These are phyloP conservation scores for Clistopyga incitator DNA, from an alignment of 2,888 invertebrate genomes.

Conservation along the genomic window DNA sequence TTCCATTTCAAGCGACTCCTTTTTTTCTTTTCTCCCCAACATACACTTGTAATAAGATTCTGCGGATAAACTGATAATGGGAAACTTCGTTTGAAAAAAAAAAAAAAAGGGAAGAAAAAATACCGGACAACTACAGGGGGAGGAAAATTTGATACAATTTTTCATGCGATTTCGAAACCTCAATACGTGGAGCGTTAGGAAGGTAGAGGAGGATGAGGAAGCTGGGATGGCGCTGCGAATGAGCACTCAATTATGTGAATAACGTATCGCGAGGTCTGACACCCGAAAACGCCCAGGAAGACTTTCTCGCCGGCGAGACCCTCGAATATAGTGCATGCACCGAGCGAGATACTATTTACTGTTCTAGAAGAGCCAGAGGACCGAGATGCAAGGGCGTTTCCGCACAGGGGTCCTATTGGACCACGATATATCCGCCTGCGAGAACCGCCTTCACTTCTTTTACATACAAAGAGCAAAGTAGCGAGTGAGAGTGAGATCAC, in stretches of 20 bases:
- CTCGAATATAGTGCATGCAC: conserved; percentile 25
- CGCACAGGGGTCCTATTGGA: conserved; percentile 48
- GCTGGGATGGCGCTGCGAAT: conserved; percentile 55
- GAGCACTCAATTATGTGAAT: conserved; percentile 83
- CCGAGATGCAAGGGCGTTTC: conserved; percentile 66
- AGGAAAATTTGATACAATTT: no score
- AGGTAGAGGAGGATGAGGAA: neutral
- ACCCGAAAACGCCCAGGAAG: conserved; percentile 73
- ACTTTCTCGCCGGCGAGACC: conserved; percentile 69
- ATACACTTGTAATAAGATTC: conserved; percentile 4
- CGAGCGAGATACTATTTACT: conserved; percentile 44
- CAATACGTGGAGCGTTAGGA: neutral
- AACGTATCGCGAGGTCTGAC: conserved; percentile 80
- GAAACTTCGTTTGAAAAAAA: conserved; percentile 8
- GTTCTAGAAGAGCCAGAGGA: conserved; percentile 26
- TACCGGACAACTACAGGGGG: neutral
- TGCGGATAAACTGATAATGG: conserved; percentile 24
- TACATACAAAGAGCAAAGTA: conserved; percentile 26
- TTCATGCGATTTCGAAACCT: no score
- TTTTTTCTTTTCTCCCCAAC: conserved; percentile 11
- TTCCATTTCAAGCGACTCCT: conserved; percentile 48
- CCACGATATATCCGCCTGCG: conserved; percentile 48
- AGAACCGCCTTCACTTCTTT: conserved; percentile 53
- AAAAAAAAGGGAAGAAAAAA: no score
- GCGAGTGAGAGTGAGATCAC: conserved; percentile 23